These are phyloP conservation scores for Emydura subglobosa DNA, from an alignment of 2,113 vertebrate genomes.

Conservation along the genomic window DNA sequence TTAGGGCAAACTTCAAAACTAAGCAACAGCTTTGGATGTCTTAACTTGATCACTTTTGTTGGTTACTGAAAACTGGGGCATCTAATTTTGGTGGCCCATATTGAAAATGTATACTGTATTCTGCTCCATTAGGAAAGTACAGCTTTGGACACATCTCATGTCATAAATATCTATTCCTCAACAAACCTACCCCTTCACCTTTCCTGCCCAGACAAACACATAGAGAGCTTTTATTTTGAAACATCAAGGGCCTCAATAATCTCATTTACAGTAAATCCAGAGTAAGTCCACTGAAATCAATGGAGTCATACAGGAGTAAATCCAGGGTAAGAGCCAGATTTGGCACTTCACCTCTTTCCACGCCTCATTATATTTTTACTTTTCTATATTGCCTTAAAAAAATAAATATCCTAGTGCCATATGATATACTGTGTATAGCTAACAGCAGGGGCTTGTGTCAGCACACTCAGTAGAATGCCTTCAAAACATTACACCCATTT, in stretches of 20 bases:
- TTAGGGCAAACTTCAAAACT: not conserved
- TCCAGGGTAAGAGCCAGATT: not conserved
- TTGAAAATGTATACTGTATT: not conserved
- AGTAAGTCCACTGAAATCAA: not conserved
- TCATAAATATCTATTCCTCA: not conserved
- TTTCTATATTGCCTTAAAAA: not conserved
- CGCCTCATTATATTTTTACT: not conserved
- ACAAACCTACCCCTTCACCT: not conserved
- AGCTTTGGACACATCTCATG: not conserved
- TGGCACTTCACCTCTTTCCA: not conserved
- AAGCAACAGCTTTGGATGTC: not conserved
- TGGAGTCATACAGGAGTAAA: not conserved
- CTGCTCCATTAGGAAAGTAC: not conserved
- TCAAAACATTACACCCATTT: not conserved
- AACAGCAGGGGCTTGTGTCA: not conserved
- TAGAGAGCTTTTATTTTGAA: not conserved
- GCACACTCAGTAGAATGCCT: not conserved
- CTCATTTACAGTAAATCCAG: not conserved
- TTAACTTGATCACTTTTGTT: not conserved
- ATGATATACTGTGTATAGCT: not conserved
- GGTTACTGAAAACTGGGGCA: not conserved
- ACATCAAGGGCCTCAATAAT: not conserved
- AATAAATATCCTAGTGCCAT: not conserved
- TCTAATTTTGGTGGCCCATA: not conserved
- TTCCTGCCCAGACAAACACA: not conserved